Evolutionary conservation across 2,888 invertebrate genomes (phyloP).

Genomic region (Coenonympha arcania): DNA sequence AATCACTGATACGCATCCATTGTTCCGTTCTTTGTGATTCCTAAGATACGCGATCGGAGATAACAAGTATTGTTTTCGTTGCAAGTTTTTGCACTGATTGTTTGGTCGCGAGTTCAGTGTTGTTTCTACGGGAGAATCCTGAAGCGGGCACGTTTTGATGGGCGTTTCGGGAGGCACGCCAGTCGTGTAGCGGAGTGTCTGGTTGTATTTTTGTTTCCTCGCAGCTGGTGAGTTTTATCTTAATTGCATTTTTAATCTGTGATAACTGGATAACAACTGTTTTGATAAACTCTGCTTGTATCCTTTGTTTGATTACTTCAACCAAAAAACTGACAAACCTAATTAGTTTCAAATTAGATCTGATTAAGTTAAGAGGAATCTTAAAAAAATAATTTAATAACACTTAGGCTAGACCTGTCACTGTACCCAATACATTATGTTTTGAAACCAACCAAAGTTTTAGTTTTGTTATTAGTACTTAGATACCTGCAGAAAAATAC

Average conservation of each 20-base stretch:
- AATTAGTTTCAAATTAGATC: neutral
- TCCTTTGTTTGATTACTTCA: neutral
- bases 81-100: constrained; percentile 41
- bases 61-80: constrained; percentile 61
- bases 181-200: constrained; percentile 45
- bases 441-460: too few species aligned
- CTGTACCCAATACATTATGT: too few species aligned
- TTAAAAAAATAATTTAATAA: too few species aligned
- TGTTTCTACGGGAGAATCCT: constrained; percentile 14
- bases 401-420: too few species aligned
- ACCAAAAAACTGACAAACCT: neutral
- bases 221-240: constrained; percentile 42
- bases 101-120: constrained; percentile 35
- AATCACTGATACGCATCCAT: constrained; percentile 52
- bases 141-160: constrained; percentile 4
- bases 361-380: too few species aligned
- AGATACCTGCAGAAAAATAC: too few species aligned
- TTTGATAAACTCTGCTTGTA: neutral
- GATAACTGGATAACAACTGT: neutral
- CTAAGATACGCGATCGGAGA: constrained; percentile 50
- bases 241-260: neutral
- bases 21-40: constrained; percentile 63
- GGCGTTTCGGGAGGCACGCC: constrained; percentile 18
- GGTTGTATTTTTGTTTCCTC: constrained; percentile 58
- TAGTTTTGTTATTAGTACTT: too few species aligned